Conservation (phyloP, 2,797 vertebrate genomes). For the Tokudaia muenninki region DNA sequence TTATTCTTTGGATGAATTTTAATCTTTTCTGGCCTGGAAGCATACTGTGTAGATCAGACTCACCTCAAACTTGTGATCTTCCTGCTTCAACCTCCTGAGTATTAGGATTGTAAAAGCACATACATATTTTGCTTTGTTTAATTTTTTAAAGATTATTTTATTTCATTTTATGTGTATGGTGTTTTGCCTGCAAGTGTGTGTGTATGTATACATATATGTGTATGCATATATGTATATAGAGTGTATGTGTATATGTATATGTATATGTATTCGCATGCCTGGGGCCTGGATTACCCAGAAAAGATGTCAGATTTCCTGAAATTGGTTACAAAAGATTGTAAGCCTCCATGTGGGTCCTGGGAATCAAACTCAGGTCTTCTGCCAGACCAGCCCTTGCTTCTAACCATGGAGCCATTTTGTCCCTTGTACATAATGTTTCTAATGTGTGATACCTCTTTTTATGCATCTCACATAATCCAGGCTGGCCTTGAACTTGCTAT, state of each 20-base stretch:
- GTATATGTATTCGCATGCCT: neutral
- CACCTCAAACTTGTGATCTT: neutral
- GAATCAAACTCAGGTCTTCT: neutral
- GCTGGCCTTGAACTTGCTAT: neutral
- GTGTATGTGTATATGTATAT: neutral
- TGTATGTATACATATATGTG: neutral
- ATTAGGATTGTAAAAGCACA: neutral
- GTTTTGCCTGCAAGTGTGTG: neutral
- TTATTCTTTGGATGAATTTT: neutral
- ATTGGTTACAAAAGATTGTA: neutral
- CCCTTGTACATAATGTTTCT: neutral
- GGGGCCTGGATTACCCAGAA: neutral
- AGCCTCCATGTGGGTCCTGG: neutral
- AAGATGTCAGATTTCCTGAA: no score
- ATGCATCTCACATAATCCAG: neutral
- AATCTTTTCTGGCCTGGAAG: neutral
- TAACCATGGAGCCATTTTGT: neutral
- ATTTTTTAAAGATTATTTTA: neutral
- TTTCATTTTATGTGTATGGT: neutral
- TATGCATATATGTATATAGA: neutral
- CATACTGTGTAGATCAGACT: neutral
- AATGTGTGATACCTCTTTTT: neutral
- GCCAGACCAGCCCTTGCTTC: neutral
- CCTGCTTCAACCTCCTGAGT: neutral
- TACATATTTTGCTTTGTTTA: neutral